Evolutionary conservation across 2,888 invertebrate genomes (phyloP), one percentile per base, ranked within the genome.

Genomic region (Dastarcus helophoroides): DNA sequence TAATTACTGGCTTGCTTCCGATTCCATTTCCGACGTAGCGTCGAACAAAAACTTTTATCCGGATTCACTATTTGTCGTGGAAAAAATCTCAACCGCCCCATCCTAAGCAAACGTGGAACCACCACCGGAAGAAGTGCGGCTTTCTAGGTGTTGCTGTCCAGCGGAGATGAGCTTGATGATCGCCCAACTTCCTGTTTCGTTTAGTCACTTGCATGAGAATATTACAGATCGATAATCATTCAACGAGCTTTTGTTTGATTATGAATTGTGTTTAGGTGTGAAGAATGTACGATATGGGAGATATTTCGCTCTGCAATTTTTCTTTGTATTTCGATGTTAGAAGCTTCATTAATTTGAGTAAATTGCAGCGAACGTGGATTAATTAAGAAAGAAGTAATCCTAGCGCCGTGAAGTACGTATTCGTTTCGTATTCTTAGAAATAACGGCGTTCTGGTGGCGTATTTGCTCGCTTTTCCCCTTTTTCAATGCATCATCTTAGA

Each of bases 121-220:
- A n/a, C n/a, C n/a, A n/a, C n/a, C n/a, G n/a, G n/a, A n/a, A n/a
- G n/a, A n/a, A n/a, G n/a, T n/a, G n/a, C n/a, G n/a, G n/a, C n/a
- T n/a, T n/a, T n/a, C n/a, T n/a, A 55, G 53, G 55, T 52, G 55
- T 50, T 53, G 55, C 53, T 53, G 50, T 44, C 44, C 44, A 48
- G 54, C 58, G 58, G 58, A 58, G 58, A 58, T 58, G 54, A 47
- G 54, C 56, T 43, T 48, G 40, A 46, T 56, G 58, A 54, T 53
- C 51, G 55, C 50, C 46, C 42, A 42, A 44, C 48, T 52, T 57
- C 58, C 58, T 51, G 48, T 56, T 56, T 54, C 55, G 54, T 50
- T 54, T 51, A 50, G 43, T 38, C 38, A 39, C 33, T 44, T 46
- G 53, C 55, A 53, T n/a, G n/a, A n/a, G n/a, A n/a, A n/a, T n/a